A percentile compares a stretch with the other conserved stretches of the same genome.
These are phyloP conservation scores for Dendrocopos noguchii DNA, from an alignment of 2,113 vertebrate species.

Conservation along the genomic window DNA sequence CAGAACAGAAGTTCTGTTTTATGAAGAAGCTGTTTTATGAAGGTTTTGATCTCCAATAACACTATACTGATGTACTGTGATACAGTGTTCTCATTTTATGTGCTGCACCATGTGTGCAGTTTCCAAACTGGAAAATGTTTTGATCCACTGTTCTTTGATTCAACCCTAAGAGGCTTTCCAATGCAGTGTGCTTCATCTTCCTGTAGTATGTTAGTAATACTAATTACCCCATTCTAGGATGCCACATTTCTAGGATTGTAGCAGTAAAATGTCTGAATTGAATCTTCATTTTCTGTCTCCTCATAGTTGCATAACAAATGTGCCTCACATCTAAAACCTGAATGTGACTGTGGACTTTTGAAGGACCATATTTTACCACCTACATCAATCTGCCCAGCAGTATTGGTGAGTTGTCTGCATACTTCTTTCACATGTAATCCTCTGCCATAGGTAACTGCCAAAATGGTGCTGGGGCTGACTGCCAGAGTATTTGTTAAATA, in stretches of 20 bases:
- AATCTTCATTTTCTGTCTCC: constrained; percentile 43
- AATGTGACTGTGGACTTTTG: constrained; percentile 93
- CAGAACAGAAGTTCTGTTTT: not conserved
- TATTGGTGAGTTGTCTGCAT: constrained; percentile 84
- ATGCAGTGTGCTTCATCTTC: not conserved
- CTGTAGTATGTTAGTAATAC: not conserved
- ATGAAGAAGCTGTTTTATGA: not conserved
- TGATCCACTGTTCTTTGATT: not conserved
- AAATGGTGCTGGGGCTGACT: not conserved
- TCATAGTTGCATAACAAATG: constrained; percentile 94
- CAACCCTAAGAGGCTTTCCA: not conserved
- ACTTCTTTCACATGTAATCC: not conserved
- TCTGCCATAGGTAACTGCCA: not conserved
- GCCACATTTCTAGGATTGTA: not conserved
- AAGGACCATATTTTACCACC: constrained; percentile 95
- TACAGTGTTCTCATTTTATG: not conserved
- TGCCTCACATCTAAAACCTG: constrained; percentile 93
- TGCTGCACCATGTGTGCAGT: not conserved
- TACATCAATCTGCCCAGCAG: constrained; percentile 90
- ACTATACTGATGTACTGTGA: not conserved
- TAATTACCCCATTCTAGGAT: not conserved
- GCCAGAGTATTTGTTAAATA: not conserved
- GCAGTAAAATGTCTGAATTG: not conserved
- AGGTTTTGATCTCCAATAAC: not conserved
- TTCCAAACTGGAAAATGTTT: not conserved